Percentiles rank a stretch among this genome's conserved stretches.
Conservation (phyloP, 2,888 invertebrate species). For the Dolichomitus sp. region DNA sequence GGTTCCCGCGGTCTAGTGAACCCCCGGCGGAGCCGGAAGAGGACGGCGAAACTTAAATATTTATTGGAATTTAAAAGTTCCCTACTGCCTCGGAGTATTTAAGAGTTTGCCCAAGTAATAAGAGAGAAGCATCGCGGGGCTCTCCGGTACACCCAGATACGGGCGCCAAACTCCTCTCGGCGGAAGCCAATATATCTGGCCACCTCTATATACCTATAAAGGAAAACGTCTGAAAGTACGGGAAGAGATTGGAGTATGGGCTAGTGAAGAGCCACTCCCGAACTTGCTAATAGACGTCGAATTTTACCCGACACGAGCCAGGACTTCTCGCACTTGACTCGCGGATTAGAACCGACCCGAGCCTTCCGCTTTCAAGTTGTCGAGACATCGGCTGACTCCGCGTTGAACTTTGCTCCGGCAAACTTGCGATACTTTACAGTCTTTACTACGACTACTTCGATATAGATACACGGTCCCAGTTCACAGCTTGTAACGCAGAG, state of each 20-base stretch:
- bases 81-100: constrained; percentile 78
- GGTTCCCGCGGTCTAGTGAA: constrained; percentile 18
- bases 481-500: background rate
- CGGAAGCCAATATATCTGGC: constrained; percentile 62
- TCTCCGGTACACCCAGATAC: constrained; percentile 59
- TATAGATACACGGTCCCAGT: background rate
- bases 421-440: constrained; percentile 9
- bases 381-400: constrained; percentile 16
- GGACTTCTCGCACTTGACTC: constrained; percentile 62
- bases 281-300: constrained; percentile 75
- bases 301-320: constrained; percentile 67
- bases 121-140: constrained; percentile 67
- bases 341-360: constrained; percentile 39
- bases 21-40: constrained; percentile 21
- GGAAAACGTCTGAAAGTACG: constrained; percentile 47
- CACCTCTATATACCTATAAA: constrained; percentile 12
- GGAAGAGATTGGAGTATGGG: constrained; percentile 60
- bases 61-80: constrained; percentile 84
- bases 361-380: constrained; percentile 30
- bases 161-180: constrained; percentile 60
- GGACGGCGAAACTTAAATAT: constrained; percentile 80
- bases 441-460: background rate
- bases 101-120: constrained; percentile 82
- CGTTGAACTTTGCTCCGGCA: constrained; percentile 39
- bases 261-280: constrained; percentile 50